Evolutionary conservation across 2,888 invertebrate species (phyloP).

Genomic region (Bruchidius siliquastri): DNA sequence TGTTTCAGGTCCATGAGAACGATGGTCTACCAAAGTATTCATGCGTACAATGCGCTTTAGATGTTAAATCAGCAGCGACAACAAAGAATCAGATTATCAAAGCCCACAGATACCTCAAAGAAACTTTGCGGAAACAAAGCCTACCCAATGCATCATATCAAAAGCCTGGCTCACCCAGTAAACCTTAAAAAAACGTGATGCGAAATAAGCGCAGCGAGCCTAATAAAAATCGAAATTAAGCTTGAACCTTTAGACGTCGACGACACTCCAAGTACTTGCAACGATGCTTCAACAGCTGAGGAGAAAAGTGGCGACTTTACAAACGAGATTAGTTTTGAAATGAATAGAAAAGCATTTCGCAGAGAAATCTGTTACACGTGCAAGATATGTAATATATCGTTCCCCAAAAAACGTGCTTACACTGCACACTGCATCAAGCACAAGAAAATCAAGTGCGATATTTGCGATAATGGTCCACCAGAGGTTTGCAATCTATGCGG

Average conservation of each 20-base stretch:
- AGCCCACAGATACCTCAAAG: conserved; percentile 28
- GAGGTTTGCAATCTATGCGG: conserved; percentile 37
- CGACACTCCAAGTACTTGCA: neutral
- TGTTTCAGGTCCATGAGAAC: conserved; percentile 28
- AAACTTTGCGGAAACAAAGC: conserved; percentile 2
- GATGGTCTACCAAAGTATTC: conserved; percentile 34
- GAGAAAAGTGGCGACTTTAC: neutral
- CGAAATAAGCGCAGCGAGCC: too few species aligned
- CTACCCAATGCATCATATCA: too few species aligned
- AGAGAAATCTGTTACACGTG: neutral
- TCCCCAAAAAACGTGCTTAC: conserved; percentile 8
- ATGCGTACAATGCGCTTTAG: conserved; percentile 33
- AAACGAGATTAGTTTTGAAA: neutral
- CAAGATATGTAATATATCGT: neutral
- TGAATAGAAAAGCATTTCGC: too few species aligned
- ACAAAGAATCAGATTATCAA: conserved; percentile 32
- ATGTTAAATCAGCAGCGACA: conserved; percentile 31
- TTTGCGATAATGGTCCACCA: conserved; percentile 28
- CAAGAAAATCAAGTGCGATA: conserved; percentile 30
- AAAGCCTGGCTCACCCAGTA: too few species aligned
- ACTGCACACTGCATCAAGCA: conserved; percentile 28
- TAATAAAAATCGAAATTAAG: neutral
- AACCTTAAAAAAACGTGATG: too few species aligned
- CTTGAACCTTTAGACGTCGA: neutral
- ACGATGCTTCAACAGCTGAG: neutral